Conservation (phyloP, 2,888 invertebrate species). For the Tinea trinotella region DNA sequence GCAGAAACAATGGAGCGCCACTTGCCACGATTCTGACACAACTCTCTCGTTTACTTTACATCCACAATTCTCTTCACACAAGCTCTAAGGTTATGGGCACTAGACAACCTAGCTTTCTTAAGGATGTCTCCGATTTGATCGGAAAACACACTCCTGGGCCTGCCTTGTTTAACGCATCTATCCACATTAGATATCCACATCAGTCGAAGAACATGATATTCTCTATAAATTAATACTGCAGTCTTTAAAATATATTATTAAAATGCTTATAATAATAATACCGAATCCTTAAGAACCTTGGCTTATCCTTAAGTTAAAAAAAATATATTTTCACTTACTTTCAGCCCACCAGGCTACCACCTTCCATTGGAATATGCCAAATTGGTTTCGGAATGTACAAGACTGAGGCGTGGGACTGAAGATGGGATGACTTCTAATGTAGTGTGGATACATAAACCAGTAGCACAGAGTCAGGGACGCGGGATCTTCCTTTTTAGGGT, state of each 20-base stretch:
- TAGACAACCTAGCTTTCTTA: too few relatives aligned
- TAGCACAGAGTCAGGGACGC: conserved; percentile 86
- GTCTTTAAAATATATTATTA: not conserved
- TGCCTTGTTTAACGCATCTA: too few relatives aligned
- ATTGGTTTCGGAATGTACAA: conserved; percentile 83
- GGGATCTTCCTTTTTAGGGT: conserved; percentile 89
- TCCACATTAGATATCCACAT: too few relatives aligned
- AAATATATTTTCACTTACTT: not conserved
- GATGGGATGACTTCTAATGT: conserved; percentile 51
- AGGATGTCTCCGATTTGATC: too few relatives aligned
- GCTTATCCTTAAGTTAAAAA: not conserved
- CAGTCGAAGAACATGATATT: too few relatives aligned
- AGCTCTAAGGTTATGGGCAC: too few relatives aligned
- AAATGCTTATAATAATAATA: not conserved
- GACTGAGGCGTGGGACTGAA: conserved; percentile 53
- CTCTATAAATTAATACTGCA: too few relatives aligned
- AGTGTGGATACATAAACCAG: conserved; percentile 92
- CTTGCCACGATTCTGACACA: too few relatives aligned
- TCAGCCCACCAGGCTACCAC: conserved; percentile 84
- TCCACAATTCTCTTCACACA: too few relatives aligned
- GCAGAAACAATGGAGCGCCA: too few relatives aligned
- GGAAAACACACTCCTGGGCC: too few relatives aligned
- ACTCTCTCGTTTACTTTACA: too few relatives aligned
- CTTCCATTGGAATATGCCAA: conserved; percentile 88
- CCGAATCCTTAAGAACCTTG: not conserved